Base-by-base conservation (phyloP, 2,113 vertebrate species). In the Channa maculata region DNA sequence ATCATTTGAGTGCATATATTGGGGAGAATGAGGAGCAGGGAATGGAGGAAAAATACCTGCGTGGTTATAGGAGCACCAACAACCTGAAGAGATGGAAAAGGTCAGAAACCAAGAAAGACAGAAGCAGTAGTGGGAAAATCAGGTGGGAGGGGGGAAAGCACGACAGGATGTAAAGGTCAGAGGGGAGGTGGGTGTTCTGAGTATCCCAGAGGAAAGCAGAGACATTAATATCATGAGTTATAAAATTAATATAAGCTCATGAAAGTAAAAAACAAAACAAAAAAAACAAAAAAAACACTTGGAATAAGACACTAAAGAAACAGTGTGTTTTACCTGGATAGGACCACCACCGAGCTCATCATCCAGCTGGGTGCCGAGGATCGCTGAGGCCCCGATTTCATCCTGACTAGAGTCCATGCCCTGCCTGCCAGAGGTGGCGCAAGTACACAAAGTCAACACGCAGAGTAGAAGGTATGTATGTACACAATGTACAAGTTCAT, bases 301-400 rank as follows among this genome's bases (percentile, higher is more conserved):
- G 24, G 24, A 24, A 24, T 24, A 24, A 43, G 36, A 34, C 9
- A 8, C 3, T 0, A 12, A 2, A 6, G 10, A n/a, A 53, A 7
- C 2, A 4, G 8, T 1, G 13, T 3, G 14, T 24, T 52, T 77
- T 92, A 99, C 98, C 97, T 99, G 97, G 34, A 99, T 96, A 0
- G 98, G 95, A 48, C 91, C 95, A 0, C 97, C 97, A 3, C 97
- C 96, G 3, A 99, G 96, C 86, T 98, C 95, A 4, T 98, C 96
- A 33, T 99, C 98, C 94, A 99, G 92, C 90, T 98, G 96, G 0
- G 95, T 90, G 0, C 87, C 91, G 51, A 99, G 94, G 90, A 99
- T 95, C 0, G 97, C 98, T 0, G 94, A 97, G 0, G 97, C 87
- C 0, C 96, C 88, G 0, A 96, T 95, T 80, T 99, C 98, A 68